Base-by-base conservation (phyloP, 2,113 vertebrate genomes). In the Pica pica region DNA sequence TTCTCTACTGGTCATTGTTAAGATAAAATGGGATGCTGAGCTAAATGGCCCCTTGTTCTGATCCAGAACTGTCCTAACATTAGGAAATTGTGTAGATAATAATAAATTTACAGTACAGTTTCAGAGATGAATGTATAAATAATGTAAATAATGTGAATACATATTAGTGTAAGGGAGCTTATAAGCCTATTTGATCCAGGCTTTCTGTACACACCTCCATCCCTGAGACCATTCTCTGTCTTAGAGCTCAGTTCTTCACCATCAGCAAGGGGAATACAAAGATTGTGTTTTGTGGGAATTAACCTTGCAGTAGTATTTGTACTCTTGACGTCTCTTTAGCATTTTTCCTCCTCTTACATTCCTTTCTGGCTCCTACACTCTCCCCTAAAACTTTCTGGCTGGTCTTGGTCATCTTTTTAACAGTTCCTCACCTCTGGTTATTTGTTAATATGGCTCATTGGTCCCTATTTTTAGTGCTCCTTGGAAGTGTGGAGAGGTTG, bases 181-280 rank as follows among this genome's bases (percentile, higher is more conserved):
- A n/a, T 23, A 46, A 70, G 33, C 35, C 13, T 21, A 0, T 71
- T 46, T 70, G 9, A 18, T 12, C 15, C 5, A 41, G 31, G 28
- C 20, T 61, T 0, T n/a, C 23, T 74, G 47, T 42, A 9, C 56
- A 56, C 21, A 57, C 18, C 41, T 74, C 28, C 0, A 0, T 53
- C 35, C 22, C 47, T 4, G 33, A 46, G 60, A 42, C 52, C 30
- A 30, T 8, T 50, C 13, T 55, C 23, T 21, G 13, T 39, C 49
- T 23, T 41, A 23, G 19, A 39, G 69, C 24, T 60, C 41, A 53
- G 42, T 8, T 59, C 44, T 76, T 74, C 33, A 16, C 35, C 44
- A 18, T 35, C 52, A 59, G 0, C 42, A 55, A 35, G 44, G 23
- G 31, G 0, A 47, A 23, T 47, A 10, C 8, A 39, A 47, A 24